Percentiles rank a stretch among this genome's conserved stretches.
Evolutionary conservation across 1,140 invertebrate genomes (phyloP).

Genomic region (Bombus fervidus): DNA sequence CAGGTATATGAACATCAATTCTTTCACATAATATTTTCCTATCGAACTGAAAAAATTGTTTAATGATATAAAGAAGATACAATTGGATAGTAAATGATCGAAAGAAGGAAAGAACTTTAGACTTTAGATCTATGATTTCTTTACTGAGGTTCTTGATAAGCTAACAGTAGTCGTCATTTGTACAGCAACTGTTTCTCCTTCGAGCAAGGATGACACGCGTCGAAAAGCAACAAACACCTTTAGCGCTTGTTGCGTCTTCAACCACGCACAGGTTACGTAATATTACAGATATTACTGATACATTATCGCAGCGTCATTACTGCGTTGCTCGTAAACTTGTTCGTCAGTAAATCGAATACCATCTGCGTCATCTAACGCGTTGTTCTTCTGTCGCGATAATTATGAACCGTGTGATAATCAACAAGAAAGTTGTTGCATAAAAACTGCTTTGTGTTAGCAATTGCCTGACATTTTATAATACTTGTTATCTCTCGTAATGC

Average conservation of each 20-base stretch:
- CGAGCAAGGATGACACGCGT: slow-evolving; percentile 5
- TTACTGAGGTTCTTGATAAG: too few species aligned
- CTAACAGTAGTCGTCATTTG: too few species aligned
- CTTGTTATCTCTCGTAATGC: not conserved
- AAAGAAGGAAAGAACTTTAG: too few species aligned
- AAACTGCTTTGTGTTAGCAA: not conserved
- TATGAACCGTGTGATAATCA: not conserved
- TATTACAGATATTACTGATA: not conserved
- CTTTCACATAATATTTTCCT: not conserved
- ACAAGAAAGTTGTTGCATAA: slow-evolving; percentile 25
- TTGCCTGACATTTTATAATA: not conserved
- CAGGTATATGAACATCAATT: not conserved
- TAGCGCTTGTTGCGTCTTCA: not conserved
- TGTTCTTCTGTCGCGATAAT: slow-evolving; percentile 9
- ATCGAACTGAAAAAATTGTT: too few species aligned
- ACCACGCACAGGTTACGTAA: slow-evolving; percentile 1
- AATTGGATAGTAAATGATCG: too few species aligned
- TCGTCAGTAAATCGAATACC: slow-evolving; percentile 1
- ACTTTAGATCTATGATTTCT: too few species aligned
- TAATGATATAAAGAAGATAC: too few species aligned
- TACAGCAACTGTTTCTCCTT: not conserved
- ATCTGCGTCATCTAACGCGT: slow-evolving; percentile 12
- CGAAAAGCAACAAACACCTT: not conserved
- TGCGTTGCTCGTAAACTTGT: slow-evolving; percentile 19
- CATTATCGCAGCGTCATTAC: slow-evolving; percentile 24